Evolutionary conservation across 2,797 vertebrate genomes (phyloP), one percentile per base, ranked within the genome.

Genomic region (Tympanoctomys barrerae): DNA sequence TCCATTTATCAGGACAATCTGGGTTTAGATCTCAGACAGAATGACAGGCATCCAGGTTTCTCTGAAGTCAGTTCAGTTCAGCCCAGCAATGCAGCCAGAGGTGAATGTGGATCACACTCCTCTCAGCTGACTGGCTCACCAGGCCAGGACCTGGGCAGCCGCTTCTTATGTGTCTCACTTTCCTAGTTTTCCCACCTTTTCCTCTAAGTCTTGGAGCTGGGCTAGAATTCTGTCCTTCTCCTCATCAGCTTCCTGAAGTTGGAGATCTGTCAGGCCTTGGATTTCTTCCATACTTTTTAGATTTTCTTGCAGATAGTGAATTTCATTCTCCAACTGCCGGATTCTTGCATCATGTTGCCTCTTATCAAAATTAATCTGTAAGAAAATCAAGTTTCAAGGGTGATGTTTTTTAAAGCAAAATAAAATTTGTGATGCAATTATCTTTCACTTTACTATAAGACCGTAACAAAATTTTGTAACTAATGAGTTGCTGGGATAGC

Each of bases 241-340:
- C 46, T 99, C 98, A 95, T 99, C 98, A n/a, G 98, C 98, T 84
- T 99, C 99, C 96, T 99, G 99, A 46, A 99, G 98, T 96, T 99
- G 99, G 85, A 98, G 98, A 49, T 98, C 98, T 81, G 98, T 98
- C 94, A 99, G 96, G 81, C 98, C 97, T 87, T 99, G 99, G 90
- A 99, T 98, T 93, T 99, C 98, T 90, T 98, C 98, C 97, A 98
- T 98, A 90, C 97, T 98, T 94, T 98, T 99, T 73, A 99, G 95
- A 97, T 99, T 98, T 71, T 97, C 98, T 96, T 97, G 96, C 33
- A 98, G 97, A 92, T 28, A 89, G 12, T 97, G 97, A 85, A 99
- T 98, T 98, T 99, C 98, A 71, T 98, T 98, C 97, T 99, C 98
- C 70, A 99, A 95, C 57, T 99, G 98, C n/a, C 93, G 98, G 39